Base-by-base conservation (phyloP, 2,888 invertebrate genomes). In the Physocephala rufipes region DNA sequence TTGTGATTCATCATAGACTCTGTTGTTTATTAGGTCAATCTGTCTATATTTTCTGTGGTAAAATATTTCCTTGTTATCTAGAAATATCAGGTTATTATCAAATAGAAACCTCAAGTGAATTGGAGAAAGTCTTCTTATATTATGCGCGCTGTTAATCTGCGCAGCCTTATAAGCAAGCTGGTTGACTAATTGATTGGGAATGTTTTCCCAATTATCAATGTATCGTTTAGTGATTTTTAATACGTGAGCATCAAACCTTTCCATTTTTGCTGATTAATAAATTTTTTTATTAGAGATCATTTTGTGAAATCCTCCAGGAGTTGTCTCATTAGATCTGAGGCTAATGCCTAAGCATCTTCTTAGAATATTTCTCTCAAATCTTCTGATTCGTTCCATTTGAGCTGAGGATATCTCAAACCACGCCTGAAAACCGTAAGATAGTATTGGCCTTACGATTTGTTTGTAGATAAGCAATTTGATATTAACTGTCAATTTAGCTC, bases 11-110 rank as follows among this genome's bases (percentile, higher is more conserved):
- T n/a, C n/a, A n/a, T n/a, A n/a, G n/a, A n/a, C n/a, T n/a, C n/a
- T n/a, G n/a, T n/a, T n/a, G n/a, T n/a, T n/a, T n/a, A n/a, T n/a
- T n/a, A n/a, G n/a, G n/a, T n/a, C n/a, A n/a, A n/a, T n/a, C n/a
- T n/a, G n/a, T n/a, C n/a, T n/a, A n/a, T n/a, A n/a, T n/a, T n/a
- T 12, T 51, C 51, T 51, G 51, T 62, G 62, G 13, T 62, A 62
- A 36, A 19, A 62, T 2, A 62, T 5, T n/a, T 43, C 19, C 43
- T 62, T 62, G 2, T 62, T 30, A 4, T 62, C 19, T n/a, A 9
- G n/a, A 21, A 43, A n/a, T 43, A 36, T 13, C 12, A n/a, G 24
- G 21, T 62, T 62, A 43, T 62, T 36, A n/a, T 2, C 28, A n/a
- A 15, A 4, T 19, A 51, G 16, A 16, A 19, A 19, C 26, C n/a